These are phyloP conservation scores for Cheilosia grossa DNA, from an alignment of 2,888 invertebrate species.

Conservation along the genomic window DNA sequence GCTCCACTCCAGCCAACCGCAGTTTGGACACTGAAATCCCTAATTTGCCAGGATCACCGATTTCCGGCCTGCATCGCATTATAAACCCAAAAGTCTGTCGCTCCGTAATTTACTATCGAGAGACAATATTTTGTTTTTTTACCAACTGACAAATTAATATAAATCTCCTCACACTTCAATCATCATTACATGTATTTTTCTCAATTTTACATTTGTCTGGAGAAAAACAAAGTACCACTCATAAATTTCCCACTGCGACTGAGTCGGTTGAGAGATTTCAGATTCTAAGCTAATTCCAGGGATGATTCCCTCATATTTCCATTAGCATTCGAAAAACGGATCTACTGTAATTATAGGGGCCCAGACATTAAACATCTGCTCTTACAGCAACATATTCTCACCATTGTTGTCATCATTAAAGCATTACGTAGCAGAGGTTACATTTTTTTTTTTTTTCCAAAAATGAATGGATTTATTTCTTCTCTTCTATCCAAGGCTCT, in stretches of 20 bases:
- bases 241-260: constrained; percentile 13
- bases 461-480: not conserved
- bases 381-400: constrained; percentile 69
- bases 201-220: constrained; percentile 1
- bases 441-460: constrained; percentile 17
- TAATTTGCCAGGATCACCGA: not conserved
- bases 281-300: constrained; percentile 45
- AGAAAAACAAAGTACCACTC: constrained; percentile 1
- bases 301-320: constrained; percentile 52
- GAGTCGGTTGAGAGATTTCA: constrained; percentile 38
- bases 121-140: constrained; percentile 3
- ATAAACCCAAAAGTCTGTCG: not conserved
- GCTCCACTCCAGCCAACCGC: too few species aligned
- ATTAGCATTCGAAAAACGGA: constrained; percentile 40
- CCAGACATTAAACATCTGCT: constrained; percentile 67
- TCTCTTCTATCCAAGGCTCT: not conserved
- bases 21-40: not conserved
- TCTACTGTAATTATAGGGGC: constrained; percentile 69
- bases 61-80: not conserved
- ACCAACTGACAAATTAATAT: constrained; percentile 43
- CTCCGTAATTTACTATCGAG: not conserved
- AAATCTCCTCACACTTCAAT: constrained; percentile 68
- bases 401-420: constrained; percentile 61
- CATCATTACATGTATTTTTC: constrained; percentile 60
- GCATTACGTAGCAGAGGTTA: constrained; percentile 47